A percentile compares a stretch with the other conserved stretches of the same genome.
phyloP scores from a whole-genome alignment of 1,140 invertebrate species.

The Drosophila jambulina region DNA sequence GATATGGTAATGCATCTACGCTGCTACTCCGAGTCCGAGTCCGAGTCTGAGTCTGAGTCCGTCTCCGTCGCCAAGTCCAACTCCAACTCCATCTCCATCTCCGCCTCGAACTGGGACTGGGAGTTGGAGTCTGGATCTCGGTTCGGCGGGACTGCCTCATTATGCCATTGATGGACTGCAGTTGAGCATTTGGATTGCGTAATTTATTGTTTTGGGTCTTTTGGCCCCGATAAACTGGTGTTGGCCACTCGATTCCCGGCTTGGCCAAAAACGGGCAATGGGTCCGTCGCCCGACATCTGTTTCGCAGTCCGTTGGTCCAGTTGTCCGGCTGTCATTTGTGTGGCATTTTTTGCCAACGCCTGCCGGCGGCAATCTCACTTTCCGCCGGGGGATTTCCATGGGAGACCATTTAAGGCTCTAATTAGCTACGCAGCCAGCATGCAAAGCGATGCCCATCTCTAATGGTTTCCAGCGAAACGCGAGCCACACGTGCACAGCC shows the following conservation, averaged over 20 bases:
- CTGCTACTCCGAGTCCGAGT: slow-evolving; percentile 38
- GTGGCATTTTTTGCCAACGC: slow-evolving; percentile 78
- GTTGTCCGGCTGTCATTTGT: slow-evolving; percentile 31
- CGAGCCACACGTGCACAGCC: slow-evolving; percentile 23
- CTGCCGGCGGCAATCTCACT: slow-evolving; percentile 72
- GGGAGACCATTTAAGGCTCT: slow-evolving; percentile 70
- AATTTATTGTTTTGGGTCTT: slow-evolving; percentile 83
- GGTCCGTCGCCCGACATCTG: slow-evolving; percentile 13
- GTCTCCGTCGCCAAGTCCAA: slow-evolving; percentile 10
- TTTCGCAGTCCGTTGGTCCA: slow-evolving; percentile 4
- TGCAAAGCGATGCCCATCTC: slow-evolving; percentile 61
- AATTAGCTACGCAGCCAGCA: slow-evolving; percentile 79
- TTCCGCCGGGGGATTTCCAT: slow-evolving; percentile 63
- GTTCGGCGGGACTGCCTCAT: slow-evolving; percentile 69
- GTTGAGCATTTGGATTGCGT: slow-evolving; percentile 84
- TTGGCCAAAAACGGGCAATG: slow-evolving; percentile 74
- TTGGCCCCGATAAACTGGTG: slow-evolving; percentile 81
- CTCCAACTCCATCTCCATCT: background rate
- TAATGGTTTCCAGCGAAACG: slow-evolving; percentile 30
- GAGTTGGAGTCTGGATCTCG: slow-evolving; percentile 40
- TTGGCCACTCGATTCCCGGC: slow-evolving; percentile 50
- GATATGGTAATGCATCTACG: slow-evolving; percentile 81
- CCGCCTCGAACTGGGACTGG: slow-evolving; percentile 25
- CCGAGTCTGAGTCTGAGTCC: slow-evolving; percentile 19
- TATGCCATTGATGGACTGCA: slow-evolving; percentile 84